Percentiles rank a stretch among this genome's conserved stretches.
Evolutionary conservation across 2,888 invertebrate genomes (phyloP).

Genomic region (Lamellibrachia columna): DNA sequence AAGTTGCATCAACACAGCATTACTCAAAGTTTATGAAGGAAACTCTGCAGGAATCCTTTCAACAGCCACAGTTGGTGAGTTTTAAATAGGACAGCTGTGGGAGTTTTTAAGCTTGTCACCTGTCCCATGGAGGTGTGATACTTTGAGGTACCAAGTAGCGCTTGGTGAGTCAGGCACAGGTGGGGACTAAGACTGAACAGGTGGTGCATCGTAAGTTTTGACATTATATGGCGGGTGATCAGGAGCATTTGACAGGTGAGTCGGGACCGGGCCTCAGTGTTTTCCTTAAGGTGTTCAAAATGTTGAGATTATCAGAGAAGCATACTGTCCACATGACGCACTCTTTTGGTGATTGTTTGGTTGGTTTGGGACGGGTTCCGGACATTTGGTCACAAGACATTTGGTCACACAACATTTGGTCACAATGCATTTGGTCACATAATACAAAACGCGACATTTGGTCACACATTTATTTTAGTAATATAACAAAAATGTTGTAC

Average conservation of each 20-base stretch:
- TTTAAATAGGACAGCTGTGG: background rate
- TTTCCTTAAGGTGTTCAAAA: too few species aligned
- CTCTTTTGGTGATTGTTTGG: too few species aligned
- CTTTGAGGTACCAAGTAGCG: background rate
- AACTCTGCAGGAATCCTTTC: background rate
- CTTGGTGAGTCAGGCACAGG: background rate
- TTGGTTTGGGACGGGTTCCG: too few species aligned
- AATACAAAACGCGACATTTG: too few species aligned
- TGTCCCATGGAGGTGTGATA: background rate
- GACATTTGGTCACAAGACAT: background rate
- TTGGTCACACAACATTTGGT: background rate
- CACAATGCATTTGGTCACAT: background rate
- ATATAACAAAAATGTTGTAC: too few species aligned
- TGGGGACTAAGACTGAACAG: background rate
- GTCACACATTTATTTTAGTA: too few species aligned
- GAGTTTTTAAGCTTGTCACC: background rate
- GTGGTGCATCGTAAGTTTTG: background rate
- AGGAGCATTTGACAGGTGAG: background rate
- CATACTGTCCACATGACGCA: too few species aligned
- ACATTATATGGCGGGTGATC: background rate
- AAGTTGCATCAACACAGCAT: background rate
- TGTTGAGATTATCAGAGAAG: too few species aligned
- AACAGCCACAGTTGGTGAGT: background rate
- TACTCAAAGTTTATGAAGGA: background rate
- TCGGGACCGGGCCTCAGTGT: background rate